Evolutionary conservation across 2,113 vertebrate species (phyloP), one percentile per base, ranked within the genome.

Genomic region (Burhinus oedicnemus): DNA sequence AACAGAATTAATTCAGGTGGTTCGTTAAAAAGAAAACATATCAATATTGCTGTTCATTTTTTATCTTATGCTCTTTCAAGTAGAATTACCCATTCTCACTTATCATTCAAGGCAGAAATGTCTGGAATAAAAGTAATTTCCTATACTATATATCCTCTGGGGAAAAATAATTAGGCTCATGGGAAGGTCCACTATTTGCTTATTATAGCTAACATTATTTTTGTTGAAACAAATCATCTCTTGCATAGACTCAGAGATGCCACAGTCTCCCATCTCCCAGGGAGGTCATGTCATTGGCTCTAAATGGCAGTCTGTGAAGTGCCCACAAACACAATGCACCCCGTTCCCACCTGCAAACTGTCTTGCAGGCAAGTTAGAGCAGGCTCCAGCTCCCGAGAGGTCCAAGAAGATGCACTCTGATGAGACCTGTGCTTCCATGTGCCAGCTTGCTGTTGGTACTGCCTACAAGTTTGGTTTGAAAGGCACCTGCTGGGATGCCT

Each of bases 331-430:
- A 19, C 2, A 0, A 27, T 10, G 22, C 6, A 8, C 4, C 40
- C 44, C 1, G 1, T 70, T 81, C 12, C 38, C 34, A 89, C 40
- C 18, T 69, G 22, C 22, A 90, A 76, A 44, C 5, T n/a, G 25
- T 29, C 66, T n/a, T 64, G 22, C 34, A 80, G n/a, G 9, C 26
- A 45, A 64, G n/a, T 68, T 15, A 82, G 57, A 71, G 61, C 61
- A 51, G 38, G 52, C 18, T 80, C 60, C 44, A 71, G 16, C 0
- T 5, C 25, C 40, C 0, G 0, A 6, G 20, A 58, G 15, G 34
- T 25, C 57, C 57, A 34, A 17, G 38, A 52, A 58, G 58, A 62
- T 18, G 45, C 20, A 15, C 40, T 49, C 27, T 9, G 36, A 23
- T 15, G 57, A 85, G 45, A 55, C 17, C 17, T 14, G 45, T 0